Conservation (phyloP, 2,797 vertebrate genomes). For the Tragopan temminckii region DNA sequence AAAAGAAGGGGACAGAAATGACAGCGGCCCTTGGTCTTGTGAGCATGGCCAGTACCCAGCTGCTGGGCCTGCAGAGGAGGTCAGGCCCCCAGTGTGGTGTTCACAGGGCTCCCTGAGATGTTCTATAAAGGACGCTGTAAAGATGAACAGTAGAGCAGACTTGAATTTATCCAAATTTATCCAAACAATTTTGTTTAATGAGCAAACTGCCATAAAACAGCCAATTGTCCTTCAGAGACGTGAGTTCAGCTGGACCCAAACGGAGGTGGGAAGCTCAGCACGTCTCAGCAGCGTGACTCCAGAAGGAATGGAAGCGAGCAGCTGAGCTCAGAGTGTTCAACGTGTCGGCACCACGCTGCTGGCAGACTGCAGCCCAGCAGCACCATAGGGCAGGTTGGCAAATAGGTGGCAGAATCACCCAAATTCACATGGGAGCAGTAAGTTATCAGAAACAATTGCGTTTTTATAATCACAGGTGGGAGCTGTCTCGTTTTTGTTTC, state of each 20-base stretch:
- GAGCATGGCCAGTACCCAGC: neutral
- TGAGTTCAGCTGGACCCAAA: neutral
- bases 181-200: neutral
- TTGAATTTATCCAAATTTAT: neutral
- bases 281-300: neutral
- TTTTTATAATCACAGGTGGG: constrained; percentile 15
- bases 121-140: neutral
- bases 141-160: neutral
- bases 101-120: neutral
- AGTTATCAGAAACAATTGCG: neutral
- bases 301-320: neutral
- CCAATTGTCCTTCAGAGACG: neutral
- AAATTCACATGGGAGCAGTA: neutral
- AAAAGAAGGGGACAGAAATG: neutral
- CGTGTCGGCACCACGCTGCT: neutral
- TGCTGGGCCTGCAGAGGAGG: neutral
- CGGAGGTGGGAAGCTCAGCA: too few species aligned
- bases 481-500: neutral
- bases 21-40: neutral
- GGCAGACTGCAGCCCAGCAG: neutral
- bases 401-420: neutral
- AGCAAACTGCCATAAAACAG: neutral
- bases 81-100: neutral
- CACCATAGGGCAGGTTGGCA: neutral
- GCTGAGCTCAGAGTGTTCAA: neutral